Base-by-base conservation (phyloP, 2,113 vertebrate species). In the Accipiter cooperii region DNA sequence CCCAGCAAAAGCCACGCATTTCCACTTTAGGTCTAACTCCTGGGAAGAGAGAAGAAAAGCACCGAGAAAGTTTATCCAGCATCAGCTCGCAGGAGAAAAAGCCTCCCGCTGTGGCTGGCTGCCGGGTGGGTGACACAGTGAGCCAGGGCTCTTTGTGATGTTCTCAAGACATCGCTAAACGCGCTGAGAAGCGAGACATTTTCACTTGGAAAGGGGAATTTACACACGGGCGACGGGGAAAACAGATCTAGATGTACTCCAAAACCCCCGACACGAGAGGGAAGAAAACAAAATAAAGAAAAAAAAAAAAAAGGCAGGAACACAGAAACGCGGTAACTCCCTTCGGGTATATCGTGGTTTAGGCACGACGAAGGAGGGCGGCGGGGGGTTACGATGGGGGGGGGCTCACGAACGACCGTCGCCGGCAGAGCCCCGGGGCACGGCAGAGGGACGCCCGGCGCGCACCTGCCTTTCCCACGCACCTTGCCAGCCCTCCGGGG, bases 1-100 rank as follows among this genome's bases (percentile, higher is more conserved):
- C 81, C 69, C 76, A 78, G 93, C 86, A 89, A 92, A 88, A 97
- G 60, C 84, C 86, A 95, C 51, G 38, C 76, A 88, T 91, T 94
- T 91, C 70, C 76, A 93, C 90, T 90, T 64, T 25, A 54, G 57
- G 40, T 78, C 69, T 49, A 83, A 94, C 92, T 94, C 79, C 55
- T 49, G 64, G 83, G 64, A 95, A 95, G 52, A 89, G 75, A 77
- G 21, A 34, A 79, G 42, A 74, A 79, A 80, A 97, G 76, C 89
- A 82, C 61, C 10, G 21, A 73, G 52, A 94, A 91, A 88, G 94
- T 96, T 91, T 94, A 71, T 13, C 70, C 24, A 36, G 68, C 64
- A 75, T 46, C 51, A 86, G 73, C 58, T 69, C 36, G 10, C 49
- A 54, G 78, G 31, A 75, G 83, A 29, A 80, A 51, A 65, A 71